Evolutionary conservation across 1,140 invertebrate species (phyloP), one percentile per base, ranked within the genome.

Genomic region (Anastrepha ludens): DNA sequence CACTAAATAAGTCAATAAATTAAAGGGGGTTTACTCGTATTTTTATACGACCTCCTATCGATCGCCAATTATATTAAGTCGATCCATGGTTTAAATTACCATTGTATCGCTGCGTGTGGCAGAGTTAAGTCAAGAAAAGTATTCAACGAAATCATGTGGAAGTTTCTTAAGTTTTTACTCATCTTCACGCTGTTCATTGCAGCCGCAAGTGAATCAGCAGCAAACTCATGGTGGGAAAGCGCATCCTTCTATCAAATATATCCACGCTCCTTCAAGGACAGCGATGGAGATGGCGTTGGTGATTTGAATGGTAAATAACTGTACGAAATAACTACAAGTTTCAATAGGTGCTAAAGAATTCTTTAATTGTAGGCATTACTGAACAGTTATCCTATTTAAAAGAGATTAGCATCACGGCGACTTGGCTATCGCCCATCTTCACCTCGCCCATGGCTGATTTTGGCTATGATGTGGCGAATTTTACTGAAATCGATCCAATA

Each of bases 221-320:
- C 60, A 11, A 87, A 87, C 0, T 91, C 95, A 88, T 98, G 97
- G 97, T 97, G 96, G 95, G 94, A 97, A 88, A 95, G 94, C 55
- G 95, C 95, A 1, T 91, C 95, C 6, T 94, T 97, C 44, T 98
- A 98, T 91, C 96, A 97, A 92, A 95, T 98, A 67, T 97, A 97
- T 91, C 96, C 96, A 0, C 93, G 96, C 86, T 97, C 97, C 3
- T 98, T 97, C 91, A 96, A 96, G 89, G 97, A 98, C 90, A 95
- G 94, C 85, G 94, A 97, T 91, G 96, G 95, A 1, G 96, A 97
- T 91, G 97, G 97, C 2, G 94, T 96, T 20, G 97, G 97, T 1
- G 97, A 98, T 92, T 91, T 98, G 4, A 94, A 94, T 90, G 95
- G 95, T 94, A 50, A 88, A 89, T 88, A 50, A 64, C 2, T 9